Evolutionary conservation across 2,888 invertebrate species (phyloP).

Genomic region (Gonocerus acuteangulatus): DNA sequence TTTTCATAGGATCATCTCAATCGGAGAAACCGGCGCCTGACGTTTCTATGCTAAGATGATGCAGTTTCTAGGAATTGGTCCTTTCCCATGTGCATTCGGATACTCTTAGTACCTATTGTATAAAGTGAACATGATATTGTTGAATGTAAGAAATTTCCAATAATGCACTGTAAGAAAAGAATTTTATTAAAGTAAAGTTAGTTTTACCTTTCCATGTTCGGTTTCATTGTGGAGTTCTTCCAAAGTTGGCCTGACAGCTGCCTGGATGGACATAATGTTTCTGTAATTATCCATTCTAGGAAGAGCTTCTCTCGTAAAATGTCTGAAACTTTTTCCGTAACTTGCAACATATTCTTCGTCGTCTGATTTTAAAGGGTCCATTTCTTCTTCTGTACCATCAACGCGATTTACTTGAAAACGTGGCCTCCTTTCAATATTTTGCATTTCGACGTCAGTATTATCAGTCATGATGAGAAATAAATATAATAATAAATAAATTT

Average conservation of each 20-base stretch:
- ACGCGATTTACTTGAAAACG: constrained; percentile 57
- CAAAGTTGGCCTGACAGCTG: constrained; percentile 75
- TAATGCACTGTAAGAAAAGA: not conserved
- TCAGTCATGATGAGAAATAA: constrained; percentile 1
- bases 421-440: constrained; percentile 44
- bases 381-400: constrained; percentile 47
- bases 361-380: constrained; percentile 43
- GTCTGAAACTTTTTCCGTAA: constrained; percentile 72
- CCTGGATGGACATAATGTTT: constrained; percentile 80
- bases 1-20: too few species aligned
- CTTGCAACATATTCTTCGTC: constrained; percentile 56
- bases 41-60: not conserved
- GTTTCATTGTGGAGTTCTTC: constrained; percentile 84
- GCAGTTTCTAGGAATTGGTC: not conserved
- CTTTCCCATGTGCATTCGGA: too few species aligned
- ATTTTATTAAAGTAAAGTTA: not conserved
- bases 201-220: constrained; percentile 64
- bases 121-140: too few species aligned
- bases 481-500: too few species aligned
- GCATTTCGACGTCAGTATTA: constrained; percentile 39
- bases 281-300: constrained; percentile 83
- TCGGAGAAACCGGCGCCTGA: not conserved
- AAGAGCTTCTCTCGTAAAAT: constrained; percentile 78
- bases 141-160: too few species aligned
- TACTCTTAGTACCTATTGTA: too few species aligned